Evolutionary conservation across 2,113 vertebrate genomes (phyloP).

Genomic region (Ramphastos sulfuratus): DNA sequence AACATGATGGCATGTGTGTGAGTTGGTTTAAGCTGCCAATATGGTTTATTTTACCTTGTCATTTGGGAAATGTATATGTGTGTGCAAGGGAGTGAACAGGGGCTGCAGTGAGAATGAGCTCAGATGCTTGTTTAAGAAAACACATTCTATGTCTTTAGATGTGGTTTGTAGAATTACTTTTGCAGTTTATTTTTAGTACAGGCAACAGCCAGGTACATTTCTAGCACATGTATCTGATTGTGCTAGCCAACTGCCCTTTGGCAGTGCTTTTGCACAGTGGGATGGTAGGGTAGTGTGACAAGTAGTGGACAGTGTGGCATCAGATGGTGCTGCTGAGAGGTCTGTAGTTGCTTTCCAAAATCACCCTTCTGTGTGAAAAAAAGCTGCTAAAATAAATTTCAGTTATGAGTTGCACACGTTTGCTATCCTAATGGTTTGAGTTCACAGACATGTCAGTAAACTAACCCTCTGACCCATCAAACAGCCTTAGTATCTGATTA

Average conservation of each 20-base stretch:
- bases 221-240: accelerated
- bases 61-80: neutral
- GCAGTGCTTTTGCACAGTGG: neutral
- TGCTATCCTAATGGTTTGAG: neutral
- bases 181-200: neutral
- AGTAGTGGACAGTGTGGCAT: neutral
- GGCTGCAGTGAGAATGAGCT: neutral
- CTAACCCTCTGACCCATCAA: neutral
- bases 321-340: neutral
- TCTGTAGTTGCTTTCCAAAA: neutral
- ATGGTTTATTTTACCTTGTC: neutral
- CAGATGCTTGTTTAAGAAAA: neutral
- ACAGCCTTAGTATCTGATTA: neutral
- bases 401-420: neutral
- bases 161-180: neutral
- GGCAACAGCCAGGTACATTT: neutral
- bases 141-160: neutral
- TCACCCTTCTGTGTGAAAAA: neutral
- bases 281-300: neutral
- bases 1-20: neutral
- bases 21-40: neutral
- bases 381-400: neutral
- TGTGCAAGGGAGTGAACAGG: neutral
- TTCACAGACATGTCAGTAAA: neutral
- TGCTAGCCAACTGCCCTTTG: neutral